phyloP scores from a whole-genome alignment of 2,113 vertebrate species.

The Datnioides undecimradiatus region DNA sequence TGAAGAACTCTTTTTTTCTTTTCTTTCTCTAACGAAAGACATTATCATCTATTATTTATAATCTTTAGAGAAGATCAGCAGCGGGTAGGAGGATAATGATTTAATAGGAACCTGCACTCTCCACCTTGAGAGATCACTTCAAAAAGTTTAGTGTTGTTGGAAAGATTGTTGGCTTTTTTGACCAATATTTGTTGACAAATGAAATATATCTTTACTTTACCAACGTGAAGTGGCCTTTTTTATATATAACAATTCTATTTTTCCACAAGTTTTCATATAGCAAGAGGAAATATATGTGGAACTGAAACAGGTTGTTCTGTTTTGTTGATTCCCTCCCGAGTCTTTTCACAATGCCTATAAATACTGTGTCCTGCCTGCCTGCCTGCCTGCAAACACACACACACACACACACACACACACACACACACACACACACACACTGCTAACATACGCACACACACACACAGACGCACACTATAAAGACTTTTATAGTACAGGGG shows the following conservation, averaged over 20 bases:
- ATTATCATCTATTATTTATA: not conserved
- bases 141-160: too few species aligned
- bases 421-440: not conserved
- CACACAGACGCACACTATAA: not conserved
- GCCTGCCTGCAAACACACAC: not conserved
- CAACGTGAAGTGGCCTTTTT: not conserved
- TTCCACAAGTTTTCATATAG: not conserved
- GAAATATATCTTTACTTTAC: too few species aligned
- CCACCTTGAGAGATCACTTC: not conserved
- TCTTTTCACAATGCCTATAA: constrained; percentile 4
- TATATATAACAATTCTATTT: not conserved
- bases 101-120: too few species aligned
- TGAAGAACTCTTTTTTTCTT: not conserved
- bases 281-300: not conserved
- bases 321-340: not conserved
- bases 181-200: too few species aligned
- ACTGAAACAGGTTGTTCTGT: not conserved
- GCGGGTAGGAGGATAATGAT: not conserved
- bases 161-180: not conserved
- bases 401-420: not conserved
- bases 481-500: not conserved
- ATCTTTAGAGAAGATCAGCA: not conserved
- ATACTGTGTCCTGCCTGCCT: not conserved
- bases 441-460: too few species aligned
- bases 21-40: not conserved